Percentiles rank a stretch among this genome's conserved stretches.
Evolutionary conservation across 2,113 vertebrate species (phyloP).

Genomic region (Macquaria ambigua): DNA sequence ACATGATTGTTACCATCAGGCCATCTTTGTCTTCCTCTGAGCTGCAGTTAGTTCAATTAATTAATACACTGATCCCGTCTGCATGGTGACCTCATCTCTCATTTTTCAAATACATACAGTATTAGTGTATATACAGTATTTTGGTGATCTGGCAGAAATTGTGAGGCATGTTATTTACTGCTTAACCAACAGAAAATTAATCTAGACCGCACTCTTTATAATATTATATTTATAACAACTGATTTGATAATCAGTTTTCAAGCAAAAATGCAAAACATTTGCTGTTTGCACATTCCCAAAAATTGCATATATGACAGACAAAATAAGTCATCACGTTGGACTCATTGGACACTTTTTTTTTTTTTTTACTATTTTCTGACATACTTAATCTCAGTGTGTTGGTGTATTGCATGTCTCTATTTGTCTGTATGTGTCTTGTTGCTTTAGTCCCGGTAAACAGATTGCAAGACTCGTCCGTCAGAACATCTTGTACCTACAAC

Average conservation of each 20-base stretch:
- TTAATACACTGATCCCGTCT: conserved; percentile 4
- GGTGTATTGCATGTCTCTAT: background rate
- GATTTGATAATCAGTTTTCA: background rate
- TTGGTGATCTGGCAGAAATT: background rate
- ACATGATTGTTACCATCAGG: conserved; percentile 12
- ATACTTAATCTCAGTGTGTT: background rate
- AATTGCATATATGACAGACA: background rate
- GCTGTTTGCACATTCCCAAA: background rate
- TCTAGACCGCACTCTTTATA: too few relatives aligned
- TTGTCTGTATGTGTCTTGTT: background rate
- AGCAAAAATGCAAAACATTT: background rate
- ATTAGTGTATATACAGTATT: background rate
- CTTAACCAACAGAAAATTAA: background rate
- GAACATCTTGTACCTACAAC: conserved; percentile 58
- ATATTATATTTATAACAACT: background rate
- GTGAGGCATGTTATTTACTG: background rate
- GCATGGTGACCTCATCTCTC: background rate
- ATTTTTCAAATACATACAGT: background rate
- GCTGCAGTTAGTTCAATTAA: conserved; percentile 10
- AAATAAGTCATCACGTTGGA: background rate
- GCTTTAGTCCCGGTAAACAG: conserved; percentile 25
- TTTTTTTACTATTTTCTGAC: too few relatives aligned
- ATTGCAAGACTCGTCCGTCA: conserved; percentile 5
- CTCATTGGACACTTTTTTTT: too few relatives aligned
- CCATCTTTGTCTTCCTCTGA: conserved; percentile 14